Evolutionary conservation across 2,797 vertebrate species (phyloP).

Genomic region (Capromys pilorides): DNA sequence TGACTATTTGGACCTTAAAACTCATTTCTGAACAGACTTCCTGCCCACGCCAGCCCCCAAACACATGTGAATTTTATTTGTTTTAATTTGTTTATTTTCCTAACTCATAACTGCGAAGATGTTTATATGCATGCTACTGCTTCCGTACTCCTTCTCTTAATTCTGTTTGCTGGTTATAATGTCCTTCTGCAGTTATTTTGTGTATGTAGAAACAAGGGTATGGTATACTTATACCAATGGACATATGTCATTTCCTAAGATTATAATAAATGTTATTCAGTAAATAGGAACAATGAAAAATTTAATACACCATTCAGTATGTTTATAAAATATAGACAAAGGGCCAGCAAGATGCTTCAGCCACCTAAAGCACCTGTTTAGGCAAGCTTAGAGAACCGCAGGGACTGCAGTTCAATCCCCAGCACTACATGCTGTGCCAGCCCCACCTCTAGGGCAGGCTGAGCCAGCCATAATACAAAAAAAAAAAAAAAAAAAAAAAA

Average conservation of each 20-base stretch:
- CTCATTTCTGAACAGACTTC: neutral
- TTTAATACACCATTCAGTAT: neutral
- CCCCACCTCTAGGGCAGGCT: too few relatives aligned
- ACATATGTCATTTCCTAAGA: neutral
- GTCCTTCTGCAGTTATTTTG: neutral
- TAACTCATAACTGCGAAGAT: conserved; percentile 16
- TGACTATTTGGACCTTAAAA: neutral
- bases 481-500: too few relatives aligned
- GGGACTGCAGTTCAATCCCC: too few relatives aligned
- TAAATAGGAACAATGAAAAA: neutral
- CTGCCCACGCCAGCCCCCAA: neutral
- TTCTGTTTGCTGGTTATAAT: neutral
- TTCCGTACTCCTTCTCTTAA: conserved; percentile 28
- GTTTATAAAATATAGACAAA: conserved; percentile 1
- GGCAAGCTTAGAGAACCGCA: too few relatives aligned
- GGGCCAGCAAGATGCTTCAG: too few relatives aligned
- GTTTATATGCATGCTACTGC: neutral
- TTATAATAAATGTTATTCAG: neutral
- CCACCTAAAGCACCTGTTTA: too few relatives aligned
- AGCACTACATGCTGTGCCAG: too few relatives aligned
- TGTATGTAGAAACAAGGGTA: neutral
- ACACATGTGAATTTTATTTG: neutral
- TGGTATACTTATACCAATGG: neutral
- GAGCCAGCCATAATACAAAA: too few relatives aligned
- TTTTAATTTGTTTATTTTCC: conserved; percentile 14